Evolutionary conservation across 2,113 vertebrate species (phyloP), one percentile per base, ranked within the genome.

Genomic region (Ctenodactylus gundi): DNA sequence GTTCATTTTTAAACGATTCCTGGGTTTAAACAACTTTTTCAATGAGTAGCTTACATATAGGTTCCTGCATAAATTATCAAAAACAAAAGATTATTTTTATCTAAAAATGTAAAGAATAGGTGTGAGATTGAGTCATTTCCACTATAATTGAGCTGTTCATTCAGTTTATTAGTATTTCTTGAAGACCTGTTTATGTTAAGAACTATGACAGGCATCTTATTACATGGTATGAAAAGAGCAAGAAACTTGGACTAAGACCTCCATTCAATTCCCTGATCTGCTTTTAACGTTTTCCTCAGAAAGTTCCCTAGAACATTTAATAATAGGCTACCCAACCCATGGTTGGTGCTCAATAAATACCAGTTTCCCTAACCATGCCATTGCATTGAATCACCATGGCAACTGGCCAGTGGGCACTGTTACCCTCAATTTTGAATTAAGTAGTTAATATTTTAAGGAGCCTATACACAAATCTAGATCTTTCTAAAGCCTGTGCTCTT

Each of bases 261-360:
- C 8, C 9, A 3, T 57, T 86, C 44, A 64, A 90, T 90, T 67
- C 34, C 34, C 58, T 44, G 18, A 9, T 62, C 41, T 51, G 6
- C 7, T 58, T 60, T 73, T 80, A 49, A 70, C 76, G 76, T 21
- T 23, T 82, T n/a, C 13, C 62, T 90, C 60, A 64, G 92, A 53
- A 90, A 86, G 8, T 70, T 92, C 36, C 67, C 51, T 76, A 49
- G 36, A 92, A 64, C 58, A 70, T 82, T 82, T 51, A 94, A 62
- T 51, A 39, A 34, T 55, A 85, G 77, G 20, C 44, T 76, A 49
- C 36, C n/a, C 89, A 65, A 85, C 31, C 51, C n/a, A 27, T 62
- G 51, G 36, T 72, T 85, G 65, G 44, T 70, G 34, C 10, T 82
- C 75, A 76, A 31, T 82, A 89, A 92, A 90, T 76, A 89, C 27